Percentiles rank a stretch among this genome's conserved stretches.
phyloP scores from a whole-genome alignment of 1,140 invertebrate genomes.

The Halotydeus destructor region DNA sequence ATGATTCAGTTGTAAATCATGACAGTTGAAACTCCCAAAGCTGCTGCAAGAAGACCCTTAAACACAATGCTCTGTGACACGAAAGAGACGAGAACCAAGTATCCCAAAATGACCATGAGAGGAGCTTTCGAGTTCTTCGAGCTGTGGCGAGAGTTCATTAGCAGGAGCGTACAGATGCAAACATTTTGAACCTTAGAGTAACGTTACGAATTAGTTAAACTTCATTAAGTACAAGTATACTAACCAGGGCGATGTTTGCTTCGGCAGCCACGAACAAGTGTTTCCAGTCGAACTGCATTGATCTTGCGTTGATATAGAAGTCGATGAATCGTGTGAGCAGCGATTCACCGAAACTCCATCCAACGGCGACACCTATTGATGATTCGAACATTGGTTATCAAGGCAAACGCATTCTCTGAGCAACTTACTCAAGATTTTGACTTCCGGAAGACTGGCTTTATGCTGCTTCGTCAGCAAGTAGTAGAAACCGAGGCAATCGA shows the following conservation, averaged over 20 bases:
- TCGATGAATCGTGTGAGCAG: conserved; percentile 11
- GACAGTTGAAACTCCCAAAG: no score
- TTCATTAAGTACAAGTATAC: conserved; percentile 8
- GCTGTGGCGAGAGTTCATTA: no score
- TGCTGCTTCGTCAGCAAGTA: conserved; percentile 11
- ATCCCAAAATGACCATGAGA: no score
- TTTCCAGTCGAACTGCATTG: conserved; percentile 13
- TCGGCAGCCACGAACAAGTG: conserved; percentile 9
- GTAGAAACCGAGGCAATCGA: conserved; percentile 11
- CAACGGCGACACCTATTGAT: conserved; percentile 8
- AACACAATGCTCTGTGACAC: no score
- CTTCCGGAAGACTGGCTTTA: conserved; percentile 11
- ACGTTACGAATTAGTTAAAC: not conserved
- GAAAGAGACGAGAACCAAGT: no score
- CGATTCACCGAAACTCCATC: conserved; percentile 14
- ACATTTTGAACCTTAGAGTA: conserved; percentile 10
- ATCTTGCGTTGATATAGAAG: conserved; percentile 12
- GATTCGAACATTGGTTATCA: not conserved
- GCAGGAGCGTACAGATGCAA: conserved; percentile 8
- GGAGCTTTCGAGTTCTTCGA: no score
- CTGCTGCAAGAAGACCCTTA: no score
- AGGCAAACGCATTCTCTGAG: not conserved
- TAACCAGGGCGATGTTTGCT: conserved; percentile 11
- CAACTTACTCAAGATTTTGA: conserved; percentile 11
- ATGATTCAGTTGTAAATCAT: no score